These are phyloP conservation scores for Zosterops hypoxanthus DNA, from an alignment of 2,113 vertebrate genomes.

Conservation along the genomic window DNA sequence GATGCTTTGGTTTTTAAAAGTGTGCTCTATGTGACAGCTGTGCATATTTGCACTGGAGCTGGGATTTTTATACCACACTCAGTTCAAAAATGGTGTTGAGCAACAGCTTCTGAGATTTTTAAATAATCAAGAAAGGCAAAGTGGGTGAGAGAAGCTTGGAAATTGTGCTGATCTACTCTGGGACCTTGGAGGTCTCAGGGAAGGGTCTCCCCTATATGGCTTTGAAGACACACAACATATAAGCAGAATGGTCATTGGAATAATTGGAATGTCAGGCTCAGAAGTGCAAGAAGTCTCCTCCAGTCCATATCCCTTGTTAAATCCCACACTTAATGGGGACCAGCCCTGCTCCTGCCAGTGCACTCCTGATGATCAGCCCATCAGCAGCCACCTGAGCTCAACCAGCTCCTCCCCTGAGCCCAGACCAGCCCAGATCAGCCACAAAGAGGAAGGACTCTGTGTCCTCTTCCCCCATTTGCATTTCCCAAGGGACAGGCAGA, in stretches of 20 bases:
- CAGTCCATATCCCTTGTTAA: neutral
- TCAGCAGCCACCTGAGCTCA: neutral
- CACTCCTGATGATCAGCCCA: neutral
- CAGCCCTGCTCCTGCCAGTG: neutral
- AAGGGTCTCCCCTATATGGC: neutral
- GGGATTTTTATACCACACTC: neutral
- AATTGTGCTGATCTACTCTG: neutral
- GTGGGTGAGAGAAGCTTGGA: neutral
- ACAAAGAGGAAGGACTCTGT: neutral
- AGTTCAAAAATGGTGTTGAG: neutral
- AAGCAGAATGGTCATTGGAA: neutral
- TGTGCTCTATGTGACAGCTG: neutral
- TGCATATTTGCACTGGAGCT: conserved; percentile 1
- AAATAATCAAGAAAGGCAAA: neutral
- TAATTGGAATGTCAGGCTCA: neutral
- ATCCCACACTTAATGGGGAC: neutral
- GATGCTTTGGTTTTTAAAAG: conserved; percentile 9
- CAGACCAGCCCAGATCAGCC: fast-evolving
- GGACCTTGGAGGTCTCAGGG: neutral
- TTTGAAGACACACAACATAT: neutral
- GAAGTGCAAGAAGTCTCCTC: neutral
- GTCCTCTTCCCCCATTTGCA: neutral
- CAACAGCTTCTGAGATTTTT: neutral
- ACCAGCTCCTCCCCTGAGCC: neutral
- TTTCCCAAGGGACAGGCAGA: neutral